Base-by-base conservation (phyloP, 2,797 vertebrate species). In the Eulemur albifrons region DNA sequence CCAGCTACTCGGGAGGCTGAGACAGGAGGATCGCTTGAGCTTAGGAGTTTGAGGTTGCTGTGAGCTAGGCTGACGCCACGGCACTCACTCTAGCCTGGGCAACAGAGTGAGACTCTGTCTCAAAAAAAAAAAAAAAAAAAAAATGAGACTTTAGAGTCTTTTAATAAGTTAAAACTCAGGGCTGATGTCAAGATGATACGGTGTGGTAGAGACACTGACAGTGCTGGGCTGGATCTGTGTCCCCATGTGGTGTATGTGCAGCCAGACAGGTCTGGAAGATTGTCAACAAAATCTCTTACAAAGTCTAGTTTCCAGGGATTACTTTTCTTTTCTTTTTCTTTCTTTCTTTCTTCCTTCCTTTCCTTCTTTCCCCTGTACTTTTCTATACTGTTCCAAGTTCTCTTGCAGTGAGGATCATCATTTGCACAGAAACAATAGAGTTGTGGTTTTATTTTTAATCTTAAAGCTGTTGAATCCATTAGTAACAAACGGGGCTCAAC, bases 401-500 rank as follows among this genome's bases (percentile, higher is more conserved):
- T 88, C 75, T 67, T 70, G 70, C 50, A 73, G 27, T n/a, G 73
- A 95, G 32, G 50, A 93, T 88, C 5, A 32, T 59, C 52, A 76
- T 45, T 94, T 97, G 90, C 72, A 93, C 27, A 91, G 79, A 88
- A 93, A 96, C 67, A 76, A 73, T 80, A 23, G 40, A 72, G 25
- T 20, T 40, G 13, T 59, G 52, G 70, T 43, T 43, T n/a, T 83
- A 30, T 89, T 69, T 35, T 52, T 76, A 27, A 86, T 40, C 45
- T 90, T 69, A n/a, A 61, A 83, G 21, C 95, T 93, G 90, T 73
- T 92, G 84, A 97, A 94, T 85, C 84, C 92, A 96, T 96, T 61
- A 93, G 84, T 40, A 88, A 92, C 84, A 73, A 94, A 81, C 23
- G 4, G 43, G 52, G 5, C 50, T n/a, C 79, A 61, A 38, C 72